Evolutionary conservation across 2,888 invertebrate genomes (phyloP), one percentile per base, ranked within the genome.

Genomic region (Thumatha senex): DNA sequence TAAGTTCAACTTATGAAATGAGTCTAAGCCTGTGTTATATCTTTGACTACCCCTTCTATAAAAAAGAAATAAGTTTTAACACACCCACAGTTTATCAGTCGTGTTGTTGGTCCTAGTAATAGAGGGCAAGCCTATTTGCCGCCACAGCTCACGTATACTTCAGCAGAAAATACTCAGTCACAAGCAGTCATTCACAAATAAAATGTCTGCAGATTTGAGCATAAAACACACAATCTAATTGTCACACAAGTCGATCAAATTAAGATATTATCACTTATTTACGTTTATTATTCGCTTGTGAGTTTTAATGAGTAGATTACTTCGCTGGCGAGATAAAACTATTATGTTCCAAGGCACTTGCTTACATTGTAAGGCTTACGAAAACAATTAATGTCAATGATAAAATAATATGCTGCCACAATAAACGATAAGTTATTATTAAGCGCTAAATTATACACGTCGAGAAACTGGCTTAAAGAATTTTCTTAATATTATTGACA

Each of bases 201-300:
- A n/a, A n/a, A n/a, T n/a, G n/a, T n/a, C n/a, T n/a, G n/a, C n/a
- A n/a, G n/a, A n/a, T n/a, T n/a, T n/a, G n/a, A n/a, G n/a, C n/a
- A n/a, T n/a, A n/a, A n/a, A n/a, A n/a, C n/a, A n/a, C n/a, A n/a
- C n/a, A n/a, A n/a, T n/a, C n/a, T 56, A 49, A 60, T 53, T 65
- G 66, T 71, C 58, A 53, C 46, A 31, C 47, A 52, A 56, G 59
- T 69, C 63, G 58, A 68, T 67, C 60, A 67, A 70, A 73, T n/a
- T 70, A 67, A 73, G 74, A 73, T 74, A 67, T 67, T 70, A 72
- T 74, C 72, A 48, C 61, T 56, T 55, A 34, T 58, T 58, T 61
- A 61, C 68, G 59, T 67, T 62, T 67, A 68, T 65, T 62, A 62
- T 72, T 63, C 58, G 38, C 43, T 46, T n/a, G n/a, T n/a, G n/a